Percentiles rank a stretch among this genome's conserved stretches.
These are phyloP conservation scores for Halocynthia aurantium DNA, from an alignment of 23 tunicate genomes.

Conservation along the genomic window DNA sequence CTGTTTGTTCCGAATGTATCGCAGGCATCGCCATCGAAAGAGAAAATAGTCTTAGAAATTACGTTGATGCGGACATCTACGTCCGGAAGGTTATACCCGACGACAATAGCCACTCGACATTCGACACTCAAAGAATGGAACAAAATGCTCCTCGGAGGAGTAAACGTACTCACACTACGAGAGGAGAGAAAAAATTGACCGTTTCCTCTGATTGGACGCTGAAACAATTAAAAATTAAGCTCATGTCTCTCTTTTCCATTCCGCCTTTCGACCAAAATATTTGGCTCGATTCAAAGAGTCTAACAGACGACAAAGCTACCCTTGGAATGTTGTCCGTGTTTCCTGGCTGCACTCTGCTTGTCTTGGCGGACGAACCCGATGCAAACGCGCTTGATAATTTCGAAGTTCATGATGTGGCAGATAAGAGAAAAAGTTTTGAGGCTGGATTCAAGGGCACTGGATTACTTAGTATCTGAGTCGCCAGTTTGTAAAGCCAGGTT, in stretches of 20 bases:
- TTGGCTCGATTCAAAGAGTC: constrained; percentile 37
- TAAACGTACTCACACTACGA: constrained; percentile 13
- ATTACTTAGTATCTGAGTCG: not conserved
- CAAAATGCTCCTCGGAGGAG: not conserved
- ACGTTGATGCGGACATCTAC: constrained; percentile 40
- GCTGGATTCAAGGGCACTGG: constrained; percentile 80
- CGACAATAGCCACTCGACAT: not conserved
- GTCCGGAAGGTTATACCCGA: constrained; percentile 26
- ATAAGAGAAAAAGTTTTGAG: constrained; percentile 41
- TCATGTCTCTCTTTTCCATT: constrained; percentile 60
- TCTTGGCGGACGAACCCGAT: constrained; percentile 63
- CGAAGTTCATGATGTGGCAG: constrained; percentile 26
- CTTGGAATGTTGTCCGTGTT: constrained; percentile 37
- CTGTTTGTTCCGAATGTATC: constrained; percentile 56
- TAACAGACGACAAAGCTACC: constrained; percentile 36
- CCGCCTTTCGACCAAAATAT: constrained; percentile 92
- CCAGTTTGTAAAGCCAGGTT: no score
- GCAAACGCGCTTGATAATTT: constrained; percentile 10
- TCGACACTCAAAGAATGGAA: not conserved
- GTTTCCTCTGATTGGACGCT: constrained; percentile 65
- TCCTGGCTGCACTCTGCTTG: constrained; percentile 35
- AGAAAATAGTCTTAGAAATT: constrained; percentile 21
- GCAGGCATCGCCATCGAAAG: constrained; percentile 20
- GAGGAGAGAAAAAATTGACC: constrained; percentile 61
- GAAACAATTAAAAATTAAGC: constrained; percentile 60